These are phyloP conservation scores for Drosophila putrida DNA, from an alignment of 2,888 invertebrate genomes.

Conservation along the genomic window DNA sequence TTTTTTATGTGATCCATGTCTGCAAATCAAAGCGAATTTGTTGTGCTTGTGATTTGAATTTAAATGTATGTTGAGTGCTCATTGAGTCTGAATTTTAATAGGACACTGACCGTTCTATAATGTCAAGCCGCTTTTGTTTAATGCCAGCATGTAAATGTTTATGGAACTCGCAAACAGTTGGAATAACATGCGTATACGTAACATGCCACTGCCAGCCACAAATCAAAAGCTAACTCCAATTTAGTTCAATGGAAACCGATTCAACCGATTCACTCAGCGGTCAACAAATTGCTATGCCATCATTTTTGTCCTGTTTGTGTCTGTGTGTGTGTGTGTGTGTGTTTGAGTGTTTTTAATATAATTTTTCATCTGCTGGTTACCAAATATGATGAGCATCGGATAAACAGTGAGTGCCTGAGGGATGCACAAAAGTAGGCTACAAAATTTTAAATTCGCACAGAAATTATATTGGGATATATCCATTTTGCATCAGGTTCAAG, in stretches of 20 bases:
- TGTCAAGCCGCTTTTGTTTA: constrained; percentile 25
- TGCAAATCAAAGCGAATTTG: constrained; percentile 55
- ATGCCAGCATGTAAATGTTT: constrained; percentile 46
- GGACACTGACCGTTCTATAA: background rate
- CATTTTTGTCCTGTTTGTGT: constrained; percentile 1
- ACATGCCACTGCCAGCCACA: constrained; percentile 48
- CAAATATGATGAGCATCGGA: background rate
- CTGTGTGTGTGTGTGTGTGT: background rate
- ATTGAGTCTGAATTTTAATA: constrained; percentile 39
- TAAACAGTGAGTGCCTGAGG: background rate
- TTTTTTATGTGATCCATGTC: constrained; percentile 25
- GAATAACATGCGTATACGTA: constrained; percentile 16
- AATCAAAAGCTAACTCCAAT: constrained; percentile 50
- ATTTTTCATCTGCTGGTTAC: constrained; percentile 24
- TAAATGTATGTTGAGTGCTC: constrained; percentile 67
- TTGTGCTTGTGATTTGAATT: constrained; percentile 70
- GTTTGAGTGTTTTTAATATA: constrained; percentile 26
- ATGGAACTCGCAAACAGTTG: constrained; percentile 18
- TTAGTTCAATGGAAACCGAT: constrained; percentile 41
- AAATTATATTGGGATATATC: background rate
- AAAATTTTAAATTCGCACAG: background rate
- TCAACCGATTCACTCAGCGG: constrained; percentile 45
- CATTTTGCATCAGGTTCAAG: background rate
- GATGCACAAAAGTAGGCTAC: constrained; percentile 18
- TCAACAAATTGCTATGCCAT: constrained; percentile 45